A percentile compares a stretch with the other conserved stretches of the same genome.
Evolutionary conservation across 1,140 invertebrate species (phyloP).

Genomic region (Carposina sasakii): DNA sequence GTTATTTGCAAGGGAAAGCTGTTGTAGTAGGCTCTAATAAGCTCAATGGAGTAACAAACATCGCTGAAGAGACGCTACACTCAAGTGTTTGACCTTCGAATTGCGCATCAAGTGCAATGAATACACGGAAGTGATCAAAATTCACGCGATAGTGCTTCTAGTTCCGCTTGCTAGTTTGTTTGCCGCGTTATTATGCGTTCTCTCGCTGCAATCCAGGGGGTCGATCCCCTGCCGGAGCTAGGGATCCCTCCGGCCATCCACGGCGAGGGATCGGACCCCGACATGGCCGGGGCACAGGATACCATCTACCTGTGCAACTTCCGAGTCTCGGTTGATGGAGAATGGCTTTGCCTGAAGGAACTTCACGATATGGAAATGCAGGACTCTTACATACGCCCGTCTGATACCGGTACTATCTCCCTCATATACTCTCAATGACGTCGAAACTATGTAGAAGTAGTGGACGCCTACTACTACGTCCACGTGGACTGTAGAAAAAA

Average conservation of each 20-base stretch:
- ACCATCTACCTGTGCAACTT: constrained; percentile 98
- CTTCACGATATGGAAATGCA: constrained; percentile 91
- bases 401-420: too few species aligned
- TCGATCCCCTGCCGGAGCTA: constrained; percentile 57
- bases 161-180: constrained; percentile 65
- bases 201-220: constrained; percentile 55
- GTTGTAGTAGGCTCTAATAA: too few species aligned
- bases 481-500: too few species aligned
- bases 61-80: not conserved
- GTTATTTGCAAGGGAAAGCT: too few species aligned
- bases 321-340: constrained; percentile 95
- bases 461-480: too few species aligned
- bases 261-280: constrained; percentile 53
- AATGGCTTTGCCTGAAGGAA: constrained; percentile 97
- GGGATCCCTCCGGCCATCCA: constrained; percentile 50
- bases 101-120: constrained; percentile 37
- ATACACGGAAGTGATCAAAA: constrained; percentile 47
- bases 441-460: too few species aligned
- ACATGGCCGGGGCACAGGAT: constrained; percentile 91
- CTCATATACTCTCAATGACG: too few species aligned
- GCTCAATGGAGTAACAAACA: too few species aligned
- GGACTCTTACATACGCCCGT: constrained; percentile 75
- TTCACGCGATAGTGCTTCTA: constrained; percentile 38
- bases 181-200: constrained; percentile 69
- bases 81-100: constrained; percentile 23